A percentile compares a stretch with the other conserved stretches of the same genome.
phyloP scores from a whole-genome alignment of 1,140 invertebrate genomes.

The Drosophila obscura region DNA sequence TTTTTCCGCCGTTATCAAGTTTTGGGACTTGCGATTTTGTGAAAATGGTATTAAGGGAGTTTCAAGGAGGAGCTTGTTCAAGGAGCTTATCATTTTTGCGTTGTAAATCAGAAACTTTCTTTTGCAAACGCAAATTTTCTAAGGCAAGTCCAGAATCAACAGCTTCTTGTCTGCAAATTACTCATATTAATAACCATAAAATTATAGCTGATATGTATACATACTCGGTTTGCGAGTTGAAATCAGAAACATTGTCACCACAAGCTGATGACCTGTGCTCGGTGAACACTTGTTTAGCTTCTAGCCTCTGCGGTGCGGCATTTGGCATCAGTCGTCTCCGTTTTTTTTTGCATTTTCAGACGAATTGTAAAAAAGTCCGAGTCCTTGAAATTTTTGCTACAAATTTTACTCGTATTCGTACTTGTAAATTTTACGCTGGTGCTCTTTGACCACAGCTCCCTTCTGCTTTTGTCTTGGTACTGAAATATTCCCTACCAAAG shows the following conservation, averaged over 20 bases:
- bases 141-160: not conserved
- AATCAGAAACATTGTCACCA: not conserved
- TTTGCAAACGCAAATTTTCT: not conserved
- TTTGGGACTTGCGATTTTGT: not conserved
- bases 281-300: not conserved
- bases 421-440: too few relatives aligned
- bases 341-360: too few relatives aligned
- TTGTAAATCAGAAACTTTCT: not conserved
- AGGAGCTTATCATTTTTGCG: not conserved
- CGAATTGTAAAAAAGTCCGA: too few relatives aligned
- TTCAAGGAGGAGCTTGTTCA: too few relatives aligned
- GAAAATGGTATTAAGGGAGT: not conserved
- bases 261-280: not conserved
- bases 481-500: too few relatives aligned
- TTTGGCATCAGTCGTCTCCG: not conserved
- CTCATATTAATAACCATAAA: too few relatives aligned
- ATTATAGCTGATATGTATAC: too few relatives aligned
- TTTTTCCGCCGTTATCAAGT: constrained; percentile 1
- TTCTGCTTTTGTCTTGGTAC: too few relatives aligned
- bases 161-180: not conserved
- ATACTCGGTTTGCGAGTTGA: too few relatives aligned
- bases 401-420: too few relatives aligned
- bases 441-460: too few relatives aligned
- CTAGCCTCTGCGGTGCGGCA: not conserved
- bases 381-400: too few relatives aligned